Evolutionary conservation across 2,888 invertebrate species (phyloP).

Genomic region (Nowickia ferox): DNA sequence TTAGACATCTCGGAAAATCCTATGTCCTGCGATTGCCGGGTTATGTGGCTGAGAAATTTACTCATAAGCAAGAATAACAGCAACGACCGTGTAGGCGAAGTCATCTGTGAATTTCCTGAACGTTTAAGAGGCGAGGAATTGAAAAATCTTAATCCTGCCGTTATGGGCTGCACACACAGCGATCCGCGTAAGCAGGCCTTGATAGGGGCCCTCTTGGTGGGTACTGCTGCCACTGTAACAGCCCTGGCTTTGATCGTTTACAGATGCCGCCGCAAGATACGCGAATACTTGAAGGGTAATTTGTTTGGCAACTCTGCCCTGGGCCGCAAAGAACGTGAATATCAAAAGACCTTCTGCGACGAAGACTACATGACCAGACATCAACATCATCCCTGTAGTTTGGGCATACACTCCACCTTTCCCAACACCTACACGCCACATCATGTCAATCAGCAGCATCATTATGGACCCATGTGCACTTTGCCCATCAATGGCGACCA

Average conservation of each 20-base stretch:
- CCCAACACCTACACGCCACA: constrained; percentile 81
- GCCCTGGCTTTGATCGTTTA: constrained; percentile 90
- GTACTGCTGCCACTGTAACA: constrained; percentile 89
- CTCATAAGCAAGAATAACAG: constrained; percentile 82
- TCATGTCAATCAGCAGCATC: constrained; percentile 79
- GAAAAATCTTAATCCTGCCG: constrained; percentile 88
- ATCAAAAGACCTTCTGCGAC: constrained; percentile 94
- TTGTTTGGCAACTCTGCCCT: constrained; percentile 82
- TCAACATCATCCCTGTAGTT: constrained; percentile 82
- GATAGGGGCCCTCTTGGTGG: constrained; percentile 90
- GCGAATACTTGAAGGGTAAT: constrained; percentile 90
- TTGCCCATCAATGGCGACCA: constrained; percentile 91
- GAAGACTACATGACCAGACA: constrained; percentile 88
- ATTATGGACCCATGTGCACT: constrained; percentile 85
- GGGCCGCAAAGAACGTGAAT: constrained; percentile 91
- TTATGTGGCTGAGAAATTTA: constrained; percentile 91
- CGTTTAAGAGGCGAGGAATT: constrained; percentile 89
- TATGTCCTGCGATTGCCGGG: constrained; percentile 90
- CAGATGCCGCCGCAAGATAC: constrained; percentile 90
- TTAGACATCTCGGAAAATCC: constrained; percentile 93
- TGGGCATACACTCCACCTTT: constrained; percentile 82
- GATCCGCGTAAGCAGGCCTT: constrained; percentile 92
- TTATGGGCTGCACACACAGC: constrained; percentile 91
- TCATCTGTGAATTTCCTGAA: constrained; percentile 90
- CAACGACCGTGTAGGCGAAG: constrained; percentile 80